Conservation (phyloP, 2,797 vertebrate species). For the Philypnodon macrostomus region DNA sequence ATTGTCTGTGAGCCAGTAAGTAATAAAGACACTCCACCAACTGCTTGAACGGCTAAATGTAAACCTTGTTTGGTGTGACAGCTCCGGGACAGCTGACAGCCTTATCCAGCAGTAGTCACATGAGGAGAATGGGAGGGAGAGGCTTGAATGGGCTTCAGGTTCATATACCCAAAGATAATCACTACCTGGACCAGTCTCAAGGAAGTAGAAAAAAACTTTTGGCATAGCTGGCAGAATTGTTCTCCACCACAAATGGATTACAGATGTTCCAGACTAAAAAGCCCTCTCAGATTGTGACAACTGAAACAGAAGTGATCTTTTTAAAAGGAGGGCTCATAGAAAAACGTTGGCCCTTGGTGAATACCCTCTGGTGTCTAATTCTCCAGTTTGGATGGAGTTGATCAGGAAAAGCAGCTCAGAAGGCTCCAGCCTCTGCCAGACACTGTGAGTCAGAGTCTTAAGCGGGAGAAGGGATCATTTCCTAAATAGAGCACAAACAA, state of each 20-base stretch:
- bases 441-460: constrained; percentile 55
- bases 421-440: constrained; percentile 37
- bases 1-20: constrained; percentile 44
- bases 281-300: constrained; percentile 63
- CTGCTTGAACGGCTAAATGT: constrained; percentile 45
- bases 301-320: constrained; percentile 55
- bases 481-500: constrained; percentile 58
- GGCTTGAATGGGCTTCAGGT: constrained; percentile 38
- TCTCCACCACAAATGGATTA: constrained; percentile 69
- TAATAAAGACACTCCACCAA: constrained; percentile 48
- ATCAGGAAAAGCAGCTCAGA: constrained; percentile 46
- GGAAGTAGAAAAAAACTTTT: constrained; percentile 63
- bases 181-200: constrained; percentile 59
- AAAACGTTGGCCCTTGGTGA: constrained; percentile 45
- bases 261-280: constrained; percentile 67
- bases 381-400: constrained; percentile 45
- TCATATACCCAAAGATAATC: constrained; percentile 62
- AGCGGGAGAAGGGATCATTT: constrained; percentile 47
- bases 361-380: constrained; percentile 54
- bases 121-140: constrained; percentile 41
- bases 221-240: constrained; percentile 49
- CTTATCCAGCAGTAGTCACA: constrained; percentile 36
- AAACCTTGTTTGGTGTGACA: constrained; percentile 47
- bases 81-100: constrained; percentile 47
- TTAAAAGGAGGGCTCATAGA: constrained; percentile 32